phyloP scores from a whole-genome alignment of 1,140 invertebrate genomes.

The Stegodyphus dumicola region DNA sequence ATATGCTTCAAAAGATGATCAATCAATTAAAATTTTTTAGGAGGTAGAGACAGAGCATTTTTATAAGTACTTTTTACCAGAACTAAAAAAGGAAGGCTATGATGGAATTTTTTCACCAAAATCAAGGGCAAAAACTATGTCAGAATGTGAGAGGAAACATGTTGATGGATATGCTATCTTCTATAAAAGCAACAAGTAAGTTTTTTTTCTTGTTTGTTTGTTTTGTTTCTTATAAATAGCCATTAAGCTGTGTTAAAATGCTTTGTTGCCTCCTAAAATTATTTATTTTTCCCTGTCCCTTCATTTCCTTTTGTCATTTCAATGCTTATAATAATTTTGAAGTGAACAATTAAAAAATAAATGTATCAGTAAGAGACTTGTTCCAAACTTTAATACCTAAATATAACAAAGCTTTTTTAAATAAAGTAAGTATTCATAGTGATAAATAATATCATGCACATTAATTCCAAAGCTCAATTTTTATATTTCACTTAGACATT shows the following conservation, averaged over 20 bases:
- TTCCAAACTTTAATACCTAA: too few species aligned
- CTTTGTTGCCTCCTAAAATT: background rate
- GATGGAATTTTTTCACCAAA: constrained; percentile 99
- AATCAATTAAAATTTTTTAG: constrained; percentile 71
- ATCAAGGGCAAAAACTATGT: constrained; percentile 98
- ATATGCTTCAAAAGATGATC: too few species aligned
- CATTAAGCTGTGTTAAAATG: background rate
- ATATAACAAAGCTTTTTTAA: too few species aligned
- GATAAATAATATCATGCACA: too few species aligned
- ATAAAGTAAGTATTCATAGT: too few species aligned
- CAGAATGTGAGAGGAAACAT: constrained; percentile 93
- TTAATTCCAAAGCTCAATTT: too few species aligned
- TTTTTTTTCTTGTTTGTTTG: constrained; percentile 60
- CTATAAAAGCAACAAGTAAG: constrained; percentile 92
- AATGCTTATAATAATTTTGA: too few species aligned
- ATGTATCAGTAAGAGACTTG: too few species aligned
- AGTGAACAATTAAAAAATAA: too few species aligned
- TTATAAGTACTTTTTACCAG: constrained; percentile 95
- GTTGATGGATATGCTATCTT: constrained; percentile 99
- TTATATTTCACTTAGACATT: too few species aligned
- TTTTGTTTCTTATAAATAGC: too few species aligned
- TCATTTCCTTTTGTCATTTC: too few species aligned
- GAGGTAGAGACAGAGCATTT: constrained; percentile 99
- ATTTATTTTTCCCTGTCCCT: background rate
- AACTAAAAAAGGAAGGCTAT: constrained; percentile 91